Base-by-base conservation (phyloP, 2,113 vertebrate genomes). In the Spheniscus mendiculus region DNA sequence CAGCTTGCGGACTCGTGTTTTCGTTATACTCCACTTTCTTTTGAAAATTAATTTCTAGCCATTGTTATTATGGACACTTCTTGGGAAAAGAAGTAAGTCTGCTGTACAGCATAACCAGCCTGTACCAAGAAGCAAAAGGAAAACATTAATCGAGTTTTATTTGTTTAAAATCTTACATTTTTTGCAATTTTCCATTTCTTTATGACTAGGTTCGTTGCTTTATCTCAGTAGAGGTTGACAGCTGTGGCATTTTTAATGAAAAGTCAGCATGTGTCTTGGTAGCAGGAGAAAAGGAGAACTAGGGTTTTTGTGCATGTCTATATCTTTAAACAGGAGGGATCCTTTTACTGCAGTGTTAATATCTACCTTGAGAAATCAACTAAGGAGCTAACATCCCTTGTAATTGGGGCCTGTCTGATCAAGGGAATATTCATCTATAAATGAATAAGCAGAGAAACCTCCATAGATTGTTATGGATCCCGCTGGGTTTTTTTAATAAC, bases 201-300 rank as follows among this genome's bases (percentile, higher is more conserved):
- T 87, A 49, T 82, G 78, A 19, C 26, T 34, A 38, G 25, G 16
- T 66, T 93, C 4, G 1, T 91, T 82, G 73, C n/a, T 82, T 56
- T 93, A 32, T 71, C 55, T 93, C 53, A 47, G 58, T 30, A 73
- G 53, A 87, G 27, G 34, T 78, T 91, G 89, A 81, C 73, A 95
- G 70, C 87, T 87, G 36, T 85, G 81, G 73, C 65, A 87, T 87
- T 97, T 94, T 85, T 92, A 84, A 96, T 94, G 87, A 93, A 89
- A 96, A 93, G 49, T 73, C 87, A 94, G 83, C 77, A 20, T 70
- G 72, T 83, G 67, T 86, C 76, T 92, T 6, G 4, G 70, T 66
- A 77, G 73, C 49, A 86, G 22, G 34, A 82, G 56, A 62, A 94
- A 87, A 79, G 11, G 12, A 90, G 53, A 90, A 83, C 36, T 58